phyloP scores from a whole-genome alignment of 2,797 vertebrate species.

The Scyliorhinus canicula region DNA sequence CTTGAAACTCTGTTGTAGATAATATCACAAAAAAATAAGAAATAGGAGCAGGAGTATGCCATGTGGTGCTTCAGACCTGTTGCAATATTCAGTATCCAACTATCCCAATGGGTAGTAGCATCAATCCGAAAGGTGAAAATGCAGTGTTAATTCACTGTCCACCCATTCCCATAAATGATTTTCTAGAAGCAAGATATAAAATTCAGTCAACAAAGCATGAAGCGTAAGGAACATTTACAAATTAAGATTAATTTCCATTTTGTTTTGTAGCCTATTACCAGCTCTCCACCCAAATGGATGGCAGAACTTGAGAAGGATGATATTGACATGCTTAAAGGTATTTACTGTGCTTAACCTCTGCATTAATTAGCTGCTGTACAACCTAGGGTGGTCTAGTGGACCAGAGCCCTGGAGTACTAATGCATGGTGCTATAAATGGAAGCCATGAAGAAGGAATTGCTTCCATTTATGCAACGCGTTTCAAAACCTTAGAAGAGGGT shows the following conservation, averaged over 20 bases:
- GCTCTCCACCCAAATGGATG: slow-evolving; percentile 97
- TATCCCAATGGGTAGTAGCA: not conserved
- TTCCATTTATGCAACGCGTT: not conserved
- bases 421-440: no score
- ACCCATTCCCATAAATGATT: not conserved
- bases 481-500: no score
- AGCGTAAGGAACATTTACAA: not conserved
- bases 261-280: slow-evolving; percentile 79
- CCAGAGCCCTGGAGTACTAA: not conserved
- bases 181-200: not conserved
- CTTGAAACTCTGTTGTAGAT: not conserved
- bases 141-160: not conserved
- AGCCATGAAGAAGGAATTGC: not conserved
- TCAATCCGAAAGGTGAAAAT: not conserved
- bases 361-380: not conserved
- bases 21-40: not conserved
- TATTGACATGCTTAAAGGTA: slow-evolving; percentile 97
- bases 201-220: not conserved
- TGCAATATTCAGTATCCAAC: not conserved
- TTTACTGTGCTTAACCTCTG: not conserved
- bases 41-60: no score
- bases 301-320: slow-evolving; percentile 94
- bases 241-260: slow-evolving; percentile 1
- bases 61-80: no score
- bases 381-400: not conserved